A percentile compares a stretch with the other conserved stretches of the same genome.
phyloP scores from a whole-genome alignment of 2,113 vertebrate species.

The Hiodon tergisus region DNA sequence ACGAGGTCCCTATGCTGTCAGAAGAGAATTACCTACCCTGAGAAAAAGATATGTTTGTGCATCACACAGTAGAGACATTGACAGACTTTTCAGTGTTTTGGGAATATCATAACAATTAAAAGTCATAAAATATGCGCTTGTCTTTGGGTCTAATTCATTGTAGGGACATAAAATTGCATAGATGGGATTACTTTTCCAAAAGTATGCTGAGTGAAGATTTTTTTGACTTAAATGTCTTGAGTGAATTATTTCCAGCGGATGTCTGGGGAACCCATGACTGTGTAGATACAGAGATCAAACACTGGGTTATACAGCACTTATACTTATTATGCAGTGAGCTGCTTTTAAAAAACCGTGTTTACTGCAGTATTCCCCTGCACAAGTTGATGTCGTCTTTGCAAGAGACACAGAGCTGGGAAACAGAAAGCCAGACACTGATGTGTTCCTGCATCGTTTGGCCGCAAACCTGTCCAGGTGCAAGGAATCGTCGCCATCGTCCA shows the following conservation, averaged over 20 bases:
- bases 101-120: not conserved
- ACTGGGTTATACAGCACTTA: not conserved
- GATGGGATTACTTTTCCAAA: not conserved
- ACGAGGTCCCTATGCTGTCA: not conserved
- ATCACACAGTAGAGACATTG: not conserved
- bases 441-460: not conserved
- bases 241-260: not conserved
- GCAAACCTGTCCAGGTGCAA: no score
- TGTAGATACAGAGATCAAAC: conserved; percentile 15
- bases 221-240: conserved; percentile 5
- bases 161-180: not conserved
- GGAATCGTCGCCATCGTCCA: no score
- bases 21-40: conserved; percentile 19
- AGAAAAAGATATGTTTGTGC: not conserved
- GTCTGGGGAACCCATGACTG: conserved; percentile 2
- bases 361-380: conserved; percentile 2
- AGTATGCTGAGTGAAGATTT: not conserved
- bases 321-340: conserved; percentile 12
- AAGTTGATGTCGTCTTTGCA: conserved; percentile 8
- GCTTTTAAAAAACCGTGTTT: conserved; percentile 6
- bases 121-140: not conserved
- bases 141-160: not conserved
- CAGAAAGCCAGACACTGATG: not conserved
- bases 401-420: not conserved
- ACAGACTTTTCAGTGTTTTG: not conserved